Base-by-base conservation (phyloP, 2,113 vertebrate species). In the Eonycteris spelaea region DNA sequence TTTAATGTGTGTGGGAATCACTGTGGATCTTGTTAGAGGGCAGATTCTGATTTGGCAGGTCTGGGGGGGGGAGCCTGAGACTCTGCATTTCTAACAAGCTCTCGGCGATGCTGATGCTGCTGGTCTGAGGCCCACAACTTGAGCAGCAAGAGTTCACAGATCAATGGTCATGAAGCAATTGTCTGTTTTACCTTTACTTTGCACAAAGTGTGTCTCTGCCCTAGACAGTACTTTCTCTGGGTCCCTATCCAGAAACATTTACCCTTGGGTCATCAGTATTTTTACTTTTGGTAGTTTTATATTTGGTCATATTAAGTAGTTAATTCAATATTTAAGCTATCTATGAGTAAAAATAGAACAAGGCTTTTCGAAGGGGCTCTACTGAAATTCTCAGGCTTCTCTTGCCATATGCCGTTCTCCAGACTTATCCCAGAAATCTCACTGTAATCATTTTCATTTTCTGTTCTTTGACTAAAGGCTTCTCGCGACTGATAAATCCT, bases 301-400 rank as follows among this genome's bases (percentile, higher is more conserved):
- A 83, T 55, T 87, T 86, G 87, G 35, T 91, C 43, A 65, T 59
- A 33, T 78, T 75, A 89, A 88, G 93, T 77, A 78, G 48, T 78
- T 24, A 48, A 38, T 30, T 87, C 38, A 67, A 40, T 74, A 75
- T 71, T 83, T 86, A 59, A 97, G 51, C 5, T 12, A 71, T 30
- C 45, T 51, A 2, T 92, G 70, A 93, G 30, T 67, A 43, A 63
- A 77, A 94, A 70, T 63, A 79, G 14, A 86, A 43, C 4, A 33
- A 30, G 11, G 1, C 63, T 55, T 95, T 86, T 88, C 15, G 16
- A 84, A 91, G 35, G 8, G 19, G 11, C 53, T 68, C 45, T 71
- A 3, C 21, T 43, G 85, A 93, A 91, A 88, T 88, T 40, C 63
- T 90, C 67, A 77, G 74, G 5, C 24, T 45, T 77, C 55, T 51